Base-by-base conservation (phyloP, 2,888 invertebrate genomes). In the Micoletzkya japonica region DNA sequence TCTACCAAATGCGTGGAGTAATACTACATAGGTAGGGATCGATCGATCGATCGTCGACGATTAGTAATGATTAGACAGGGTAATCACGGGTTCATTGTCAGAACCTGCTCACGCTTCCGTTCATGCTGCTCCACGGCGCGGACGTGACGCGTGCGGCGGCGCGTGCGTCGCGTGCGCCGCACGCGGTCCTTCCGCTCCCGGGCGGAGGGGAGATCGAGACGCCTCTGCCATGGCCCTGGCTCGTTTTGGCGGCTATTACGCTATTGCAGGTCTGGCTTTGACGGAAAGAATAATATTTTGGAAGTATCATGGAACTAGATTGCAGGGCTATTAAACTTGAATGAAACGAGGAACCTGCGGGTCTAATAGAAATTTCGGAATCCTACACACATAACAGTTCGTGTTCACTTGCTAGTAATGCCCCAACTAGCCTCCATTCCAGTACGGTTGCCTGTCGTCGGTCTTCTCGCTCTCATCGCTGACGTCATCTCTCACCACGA, bases 391-490 rank as follows among this genome's bases (percentile, higher is more conserved):
- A 44, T 20, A 44, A 20, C 20, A 44, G 10, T 20, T 44, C 10
- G 44, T 20, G 44, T 14, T 44, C 44, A 44, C 20, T 44, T 44
- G 44, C 10, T 10, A 44, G 10, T 44, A 44, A 44, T 44, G 20
- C 44, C 10, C 44, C n/a, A n/a, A n/a, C n/a, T n/a, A n/a, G n/a
- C n/a, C n/a, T 50, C n/a, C 0, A 24, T 74, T 79, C 32, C 79
- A 81, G 81, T 81, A 60, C 73, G 78, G 70, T 58, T 54, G 54
- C 50, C 58, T 96, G 73, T 92, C 93, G 85, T 92, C 93, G 4
- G 97, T 98, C 1, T 98, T 95, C 85, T 90, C 92, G 36, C 88
- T 98, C 83, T 95, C 95, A 0, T 92, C 96, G 0, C 94, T 95
- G 10, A 75, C 78, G 24, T 74, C 93, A 0, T 95, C 96, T 0